Conservation (phyloP, 2,888 invertebrate genomes). For the Zaprionus lineosus region DNA sequence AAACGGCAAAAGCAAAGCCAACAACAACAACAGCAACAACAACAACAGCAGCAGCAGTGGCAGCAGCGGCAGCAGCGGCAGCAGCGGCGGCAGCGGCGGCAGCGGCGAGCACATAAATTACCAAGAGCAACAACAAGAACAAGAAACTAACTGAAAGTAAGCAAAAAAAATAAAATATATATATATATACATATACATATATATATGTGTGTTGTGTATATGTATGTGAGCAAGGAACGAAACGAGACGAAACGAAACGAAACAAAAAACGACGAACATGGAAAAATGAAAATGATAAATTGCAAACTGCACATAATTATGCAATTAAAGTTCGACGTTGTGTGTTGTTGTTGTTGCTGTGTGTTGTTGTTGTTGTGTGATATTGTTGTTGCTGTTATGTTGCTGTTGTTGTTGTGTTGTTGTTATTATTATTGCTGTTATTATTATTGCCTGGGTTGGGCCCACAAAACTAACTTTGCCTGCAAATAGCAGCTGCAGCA, state of each 20-base stretch:
- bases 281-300: constrained; percentile 82
- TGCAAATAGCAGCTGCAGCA: constrained; percentile 44
- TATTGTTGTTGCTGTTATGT: constrained; percentile 32
- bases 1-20: constrained; percentile 15
- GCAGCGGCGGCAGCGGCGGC: too few relatives aligned
- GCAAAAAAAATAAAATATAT: too few relatives aligned
- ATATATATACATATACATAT: too few relatives aligned
- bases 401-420: constrained; percentile 37
- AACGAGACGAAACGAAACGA: constrained; percentile 26
- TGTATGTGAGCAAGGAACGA: constrained; percentile 25
- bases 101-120: constrained; percentile 64
- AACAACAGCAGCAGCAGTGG: constrained; percentile 9
- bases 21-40: constrained; percentile 2
- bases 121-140: constrained; percentile 19
- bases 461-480: constrained; percentile 43
- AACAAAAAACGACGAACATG: constrained; percentile 59
- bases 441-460: constrained; percentile 67
- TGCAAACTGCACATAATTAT: constrained; percentile 83
- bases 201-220: too few relatives aligned
- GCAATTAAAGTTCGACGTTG: constrained; percentile 83
- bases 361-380: constrained; percentile 33
- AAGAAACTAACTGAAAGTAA: constrained; percentile 25
- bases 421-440: constrained; percentile 55
- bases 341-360: constrained; percentile 39
- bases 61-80: constrained; percentile 22